Conservation (phyloP, 2,797 vertebrate species). For the Gallinago nigripennis region DNA sequence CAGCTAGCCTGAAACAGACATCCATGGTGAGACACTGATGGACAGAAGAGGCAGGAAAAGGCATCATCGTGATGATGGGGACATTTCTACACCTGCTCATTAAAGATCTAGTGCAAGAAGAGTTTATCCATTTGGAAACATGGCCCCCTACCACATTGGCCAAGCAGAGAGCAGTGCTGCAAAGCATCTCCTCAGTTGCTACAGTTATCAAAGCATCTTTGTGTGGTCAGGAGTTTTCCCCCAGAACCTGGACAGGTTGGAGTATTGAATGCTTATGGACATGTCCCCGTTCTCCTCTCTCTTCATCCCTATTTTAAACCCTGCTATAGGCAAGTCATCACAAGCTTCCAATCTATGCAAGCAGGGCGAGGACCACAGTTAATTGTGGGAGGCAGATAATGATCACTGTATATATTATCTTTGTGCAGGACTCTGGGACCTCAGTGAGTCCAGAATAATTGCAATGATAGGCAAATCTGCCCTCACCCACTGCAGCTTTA, state of each 20-base stretch:
- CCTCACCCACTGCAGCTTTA: not conserved
- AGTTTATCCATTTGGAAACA: not conserved
- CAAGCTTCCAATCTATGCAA: not conserved
- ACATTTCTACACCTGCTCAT: not conserved
- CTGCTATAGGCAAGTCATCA: not conserved
- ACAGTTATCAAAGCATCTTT: not conserved
- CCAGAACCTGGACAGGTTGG: not conserved
- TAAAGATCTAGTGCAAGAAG: not conserved
- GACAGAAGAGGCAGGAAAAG: not conserved
- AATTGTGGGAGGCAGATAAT: not conserved
- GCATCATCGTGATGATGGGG: not conserved
- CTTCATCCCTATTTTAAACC: not conserved
- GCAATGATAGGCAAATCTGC: not conserved
- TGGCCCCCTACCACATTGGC: not conserved
- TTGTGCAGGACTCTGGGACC: not conserved
- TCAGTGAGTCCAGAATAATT: not conserved
- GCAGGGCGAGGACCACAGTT: not conserved
- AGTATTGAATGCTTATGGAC: not conserved
- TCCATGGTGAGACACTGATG: not conserved
- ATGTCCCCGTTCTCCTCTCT: not conserved
- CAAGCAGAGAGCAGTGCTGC: not conserved
- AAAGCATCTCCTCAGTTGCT: not conserved
- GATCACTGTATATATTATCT: not conserved
- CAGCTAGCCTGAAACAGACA: not conserved
- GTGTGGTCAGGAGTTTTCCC: not conserved